Base-by-base conservation (phyloP, 2,888 invertebrate species). In the Adelphocoris suturalis region DNA sequence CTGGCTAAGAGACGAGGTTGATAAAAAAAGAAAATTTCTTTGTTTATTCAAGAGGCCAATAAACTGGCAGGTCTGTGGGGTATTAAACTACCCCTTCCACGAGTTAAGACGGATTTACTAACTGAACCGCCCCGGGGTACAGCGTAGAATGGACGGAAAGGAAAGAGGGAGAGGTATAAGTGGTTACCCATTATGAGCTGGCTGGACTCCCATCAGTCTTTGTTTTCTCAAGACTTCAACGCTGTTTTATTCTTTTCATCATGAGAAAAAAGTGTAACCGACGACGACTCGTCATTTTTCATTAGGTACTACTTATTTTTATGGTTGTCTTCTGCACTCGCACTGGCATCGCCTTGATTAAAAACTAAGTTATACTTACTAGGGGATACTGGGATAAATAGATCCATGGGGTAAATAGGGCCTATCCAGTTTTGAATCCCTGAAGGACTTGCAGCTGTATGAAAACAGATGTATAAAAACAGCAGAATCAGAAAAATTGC, bases 11-110 rank as follows among this genome's bases (percentile, higher is more conserved):
- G 61, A 80, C 61, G 68, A 86, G 75, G 52, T 48, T 37, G 37
- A 75, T n/a, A 75, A 86, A 86, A 27, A 9, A 12, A 23, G 19
- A 75, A 75, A 19, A 12, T 75, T 9, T 52, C 88, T 89, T 89
- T 89, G 89, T 89, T 89, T 89, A 89, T 89, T 89, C 82, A 89
- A 89, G 89, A 76, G 89, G 82, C 89, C 89, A 89, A 89, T 89
- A 89, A 89, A 82, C 89, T 88, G 76, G 46, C 52, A 46, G 46
- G 68, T 16, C 76, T n/a, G 78, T 76, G 88, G 48, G 88, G 78
- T 88, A 78, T 78, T 88, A 88, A 78, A 76, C 80, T 88, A 28
- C 88, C 88, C 88, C 80, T 55, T 88, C 88, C 52, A 55, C 76
- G 11, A 13, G 75, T 61, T 48, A 76, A 76, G 76, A 76, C 47